Conservation (phyloP, 2,888 invertebrate species). For the Acronicta aceris region DNA sequence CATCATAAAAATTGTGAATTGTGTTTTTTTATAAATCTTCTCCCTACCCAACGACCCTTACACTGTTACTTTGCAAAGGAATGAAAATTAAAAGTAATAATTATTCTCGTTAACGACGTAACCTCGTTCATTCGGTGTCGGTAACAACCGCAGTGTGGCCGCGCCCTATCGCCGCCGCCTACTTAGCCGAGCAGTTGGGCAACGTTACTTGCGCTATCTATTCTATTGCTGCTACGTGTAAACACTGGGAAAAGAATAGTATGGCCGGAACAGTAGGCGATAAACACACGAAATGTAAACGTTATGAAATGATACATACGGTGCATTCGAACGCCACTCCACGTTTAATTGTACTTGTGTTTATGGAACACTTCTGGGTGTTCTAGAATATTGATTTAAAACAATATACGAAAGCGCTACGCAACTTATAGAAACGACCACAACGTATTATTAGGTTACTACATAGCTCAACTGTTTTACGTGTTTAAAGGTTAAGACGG, state of each 20-base stretch:
- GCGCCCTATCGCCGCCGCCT: constrained; percentile 47
- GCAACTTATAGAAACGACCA: background rate
- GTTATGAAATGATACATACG: constrained; percentile 82
- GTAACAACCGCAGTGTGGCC: constrained; percentile 22
- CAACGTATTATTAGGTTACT: no score
- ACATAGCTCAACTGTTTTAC: no score
- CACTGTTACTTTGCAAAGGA: constrained; percentile 5
- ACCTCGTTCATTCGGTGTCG: constrained; percentile 7
- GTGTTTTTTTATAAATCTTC: constrained; percentile 1
- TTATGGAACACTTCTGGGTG: constrained; percentile 47
- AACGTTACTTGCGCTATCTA: constrained; percentile 72
- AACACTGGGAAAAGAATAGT: constrained; percentile 83
- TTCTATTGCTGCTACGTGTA: constrained; percentile 75
- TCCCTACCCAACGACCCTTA: constrained; percentile 1
- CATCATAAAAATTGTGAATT: background rate
- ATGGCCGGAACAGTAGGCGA: constrained; percentile 73
- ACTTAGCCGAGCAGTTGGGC: constrained; percentile 72
- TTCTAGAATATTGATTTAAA: constrained; percentile 45
- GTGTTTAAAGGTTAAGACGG: no score
- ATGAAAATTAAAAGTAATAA: constrained; percentile 35
- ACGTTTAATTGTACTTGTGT: constrained; percentile 47
- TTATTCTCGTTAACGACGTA: constrained; percentile 21
- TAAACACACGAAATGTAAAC: constrained; percentile 78
- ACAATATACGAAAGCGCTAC: constrained; percentile 23
- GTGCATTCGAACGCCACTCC: constrained; percentile 48